Evolutionary conservation across 2,113 vertebrate species (phyloP).

Genomic region (Arvicanthis niloticus): DNA sequence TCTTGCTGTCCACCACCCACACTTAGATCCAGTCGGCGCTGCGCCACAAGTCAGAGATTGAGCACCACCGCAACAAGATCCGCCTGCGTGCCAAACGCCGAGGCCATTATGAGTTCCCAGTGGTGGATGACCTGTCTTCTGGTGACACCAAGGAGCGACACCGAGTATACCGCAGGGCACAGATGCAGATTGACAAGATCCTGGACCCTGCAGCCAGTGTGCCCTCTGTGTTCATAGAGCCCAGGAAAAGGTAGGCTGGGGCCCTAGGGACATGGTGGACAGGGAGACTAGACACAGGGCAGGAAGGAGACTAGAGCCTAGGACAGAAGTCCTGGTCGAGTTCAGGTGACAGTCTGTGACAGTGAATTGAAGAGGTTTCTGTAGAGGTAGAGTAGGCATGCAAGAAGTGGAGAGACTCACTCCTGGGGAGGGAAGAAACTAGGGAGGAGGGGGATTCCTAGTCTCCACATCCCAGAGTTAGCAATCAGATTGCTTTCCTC

Average conservation of each 20-base stretch:
- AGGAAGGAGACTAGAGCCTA: background rate
- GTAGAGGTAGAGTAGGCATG: rapidly evolving
- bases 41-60: conserved; percentile 98
- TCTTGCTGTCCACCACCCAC: rapidly evolving
- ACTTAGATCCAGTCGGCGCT: conserved; percentile 94
- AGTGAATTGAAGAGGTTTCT: background rate
- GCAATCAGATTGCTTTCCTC: rapidly evolving
- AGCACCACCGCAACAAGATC: conserved; percentile 99
- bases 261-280: background rate
- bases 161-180: conserved; percentile 95
- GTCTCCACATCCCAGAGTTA: background rate
- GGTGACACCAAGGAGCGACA: conserved; percentile 94
- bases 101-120: conserved; percentile 97
- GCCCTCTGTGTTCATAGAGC: conserved; percentile 93
- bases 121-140: conserved; percentile 93
- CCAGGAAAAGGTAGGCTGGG: conserved; percentile 91
- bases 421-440: background rate
- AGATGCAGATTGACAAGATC: conserved; percentile 99
- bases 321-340: background rate
- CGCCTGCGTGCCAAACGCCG: conserved; percentile 97
- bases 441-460: background rate
- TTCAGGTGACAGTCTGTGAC: background rate
- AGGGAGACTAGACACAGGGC: background rate
- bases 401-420: rapidly evolving
- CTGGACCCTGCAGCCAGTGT: conserved; percentile 93